Percentiles rank a stretch among this genome's conserved stretches.
Conservation (phyloP, 2,113 vertebrate genomes). For the Irena cyanogastra region DNA sequence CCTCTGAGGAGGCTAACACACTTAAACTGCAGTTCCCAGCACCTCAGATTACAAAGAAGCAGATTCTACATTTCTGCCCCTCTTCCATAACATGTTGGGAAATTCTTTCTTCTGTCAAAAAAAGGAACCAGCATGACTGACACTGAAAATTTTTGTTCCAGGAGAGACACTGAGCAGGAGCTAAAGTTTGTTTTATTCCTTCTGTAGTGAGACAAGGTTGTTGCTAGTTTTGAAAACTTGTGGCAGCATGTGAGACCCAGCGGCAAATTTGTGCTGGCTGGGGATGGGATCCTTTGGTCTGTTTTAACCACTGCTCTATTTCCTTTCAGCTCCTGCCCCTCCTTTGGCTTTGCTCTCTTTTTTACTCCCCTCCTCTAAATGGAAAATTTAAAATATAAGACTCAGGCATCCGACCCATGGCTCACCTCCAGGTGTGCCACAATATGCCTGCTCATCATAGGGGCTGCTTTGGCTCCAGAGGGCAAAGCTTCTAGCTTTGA, state of each 20-base stretch:
- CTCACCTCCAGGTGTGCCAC: conserved; percentile 42
- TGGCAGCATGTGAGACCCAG: conserved; percentile 7
- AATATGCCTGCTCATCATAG: background rate
- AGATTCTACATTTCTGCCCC: background rate
- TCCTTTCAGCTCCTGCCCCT: background rate
- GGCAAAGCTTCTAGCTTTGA: conserved; percentile 39
- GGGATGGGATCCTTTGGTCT: background rate
- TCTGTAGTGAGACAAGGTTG: background rate
- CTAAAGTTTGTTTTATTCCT: conserved; percentile 15
- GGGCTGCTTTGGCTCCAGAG: background rate
- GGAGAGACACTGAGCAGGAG: background rate
- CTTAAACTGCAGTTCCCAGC: background rate
- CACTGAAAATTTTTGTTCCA: background rate
- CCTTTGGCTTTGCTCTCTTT: background rate
- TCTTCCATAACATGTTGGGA: background rate
- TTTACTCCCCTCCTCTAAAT: background rate
- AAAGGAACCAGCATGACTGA: background rate
- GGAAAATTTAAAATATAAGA: background rate
- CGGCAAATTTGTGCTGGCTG: background rate
- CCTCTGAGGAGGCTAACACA: background rate
- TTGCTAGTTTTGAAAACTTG: conserved; percentile 3
- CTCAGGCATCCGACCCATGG: background rate
- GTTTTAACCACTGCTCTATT: background rate
- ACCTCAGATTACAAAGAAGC: background rate
- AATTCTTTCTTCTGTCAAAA: background rate